Percentiles rank a stretch among this genome's conserved stretches.
Evolutionary conservation across 2,888 invertebrate species (phyloP).

Genomic region (Coleophora deauratella): DNA sequence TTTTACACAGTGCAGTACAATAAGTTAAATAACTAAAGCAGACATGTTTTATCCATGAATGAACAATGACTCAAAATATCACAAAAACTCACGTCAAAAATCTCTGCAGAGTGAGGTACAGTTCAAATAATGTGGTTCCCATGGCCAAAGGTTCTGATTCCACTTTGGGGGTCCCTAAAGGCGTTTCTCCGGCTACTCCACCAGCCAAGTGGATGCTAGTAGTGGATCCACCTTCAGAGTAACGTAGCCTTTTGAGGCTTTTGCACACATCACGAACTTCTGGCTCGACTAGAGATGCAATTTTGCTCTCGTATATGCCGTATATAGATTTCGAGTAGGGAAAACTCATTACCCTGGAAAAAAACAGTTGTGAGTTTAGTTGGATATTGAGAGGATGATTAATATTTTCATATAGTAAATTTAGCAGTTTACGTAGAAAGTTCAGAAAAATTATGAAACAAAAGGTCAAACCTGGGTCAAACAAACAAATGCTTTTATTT

Average conservation of each 20-base stretch:
- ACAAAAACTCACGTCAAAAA: constrained; percentile 79
- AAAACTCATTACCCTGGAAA: constrained; percentile 79
- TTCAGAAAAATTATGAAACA: too few relatives aligned
- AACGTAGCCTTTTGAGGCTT: constrained; percentile 78
- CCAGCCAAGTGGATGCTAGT: constrained; percentile 61
- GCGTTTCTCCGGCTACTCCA: constrained; percentile 68
- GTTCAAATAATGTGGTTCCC: constrained; percentile 92
- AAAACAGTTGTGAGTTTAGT: neutral
- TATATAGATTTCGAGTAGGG: constrained; percentile 84
- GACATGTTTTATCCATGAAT: too few relatives aligned
- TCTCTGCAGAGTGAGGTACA: constrained; percentile 92
- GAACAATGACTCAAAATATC: neutral
- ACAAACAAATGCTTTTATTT: too few relatives aligned
- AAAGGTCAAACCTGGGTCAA: too few relatives aligned
- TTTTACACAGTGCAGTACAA: too few relatives aligned
- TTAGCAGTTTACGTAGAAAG: too few relatives aligned
- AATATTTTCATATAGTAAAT: too few relatives aligned
- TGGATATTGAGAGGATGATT: too few relatives aligned
- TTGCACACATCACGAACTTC: constrained; percentile 83
- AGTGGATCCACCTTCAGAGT: constrained; percentile 58
- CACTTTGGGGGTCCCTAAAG: constrained; percentile 54
- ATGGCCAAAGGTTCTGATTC: constrained; percentile 81
- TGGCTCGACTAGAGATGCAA: constrained; percentile 81
- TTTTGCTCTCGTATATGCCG: constrained; percentile 80
- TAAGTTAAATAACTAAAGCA: too few relatives aligned